Evolutionary conservation across 2,113 vertebrate species (phyloP), one percentile per base, ranked within the genome.

Genomic region (Aix galericulata): DNA sequence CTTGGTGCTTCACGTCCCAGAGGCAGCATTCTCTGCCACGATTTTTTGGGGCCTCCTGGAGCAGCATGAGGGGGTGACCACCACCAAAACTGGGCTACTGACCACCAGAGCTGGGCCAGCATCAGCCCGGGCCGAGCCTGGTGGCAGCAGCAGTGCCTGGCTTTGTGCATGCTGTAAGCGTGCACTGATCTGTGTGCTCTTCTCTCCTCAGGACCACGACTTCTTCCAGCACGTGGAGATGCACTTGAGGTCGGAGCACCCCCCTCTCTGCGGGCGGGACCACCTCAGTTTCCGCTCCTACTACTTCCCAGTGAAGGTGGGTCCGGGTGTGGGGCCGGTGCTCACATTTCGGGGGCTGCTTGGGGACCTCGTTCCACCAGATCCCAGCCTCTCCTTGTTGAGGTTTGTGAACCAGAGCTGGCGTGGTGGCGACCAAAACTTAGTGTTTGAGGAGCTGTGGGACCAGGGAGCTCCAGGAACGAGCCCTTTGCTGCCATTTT

Each of bases 211-310:
- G 99, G 99, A 99, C 88, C 99, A 99, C 1, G 99, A 99, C 96
- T 99, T 99, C 97, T 99, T 99, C 97, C 99, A 99, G 91, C 99
- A 99, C 4, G 98, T 99, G 60, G 99, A 99, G 97, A 99, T 99
- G 99, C 99, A 99, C 63, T 98, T 99, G 86, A 97, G 99, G 25
- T 99, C 99, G 0, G 99, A 99, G 96, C 99, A 99, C 78, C 99
- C 99, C 15, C 99, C 99, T 27, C 98, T 99, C 56, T 99, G 99
- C 73, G 99, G 99, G 9, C 97, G 99, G 84, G 99, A 99, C 96
- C 99, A 99, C 79, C 99, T 99, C 95, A 99, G 99, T 95, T 99
- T 99, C 94, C 99, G 99, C 80, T 99, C 99, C 38, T 99, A 99
- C 92, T 99, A 99, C 93, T 99, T 99, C 97, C 99, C 99, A 0